Evolutionary conservation across 1,140 invertebrate species (phyloP), one percentile per base, ranked within the genome.

Genomic region (Phenacoccus solenopsis): DNA sequence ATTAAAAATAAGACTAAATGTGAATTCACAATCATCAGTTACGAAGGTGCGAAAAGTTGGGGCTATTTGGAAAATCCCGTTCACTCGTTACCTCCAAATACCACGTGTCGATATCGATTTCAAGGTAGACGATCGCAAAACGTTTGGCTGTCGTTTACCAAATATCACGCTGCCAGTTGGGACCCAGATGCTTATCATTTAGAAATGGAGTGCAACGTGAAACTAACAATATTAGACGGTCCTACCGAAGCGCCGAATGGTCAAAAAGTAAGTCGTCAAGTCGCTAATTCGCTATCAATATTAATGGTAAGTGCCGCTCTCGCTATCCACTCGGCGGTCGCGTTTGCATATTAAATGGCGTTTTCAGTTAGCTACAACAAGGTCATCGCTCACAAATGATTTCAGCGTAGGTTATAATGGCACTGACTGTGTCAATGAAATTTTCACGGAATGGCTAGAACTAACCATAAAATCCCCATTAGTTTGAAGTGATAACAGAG

Each of bases 101-200:
- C 81, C 9, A 81, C 80, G 13, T 83, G 82, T 72, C 80, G 82
- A 21, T 86, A 85, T 74, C 80, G 82, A 69, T 84, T 86, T 69
- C 81, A 86, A 78, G 89, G 88, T 16, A 85, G 86, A 57, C 79
- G 83, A 16, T 85, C 87, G 71, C 89, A 91, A 78, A 86, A 89
- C 64, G 87, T 93, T 20, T 93, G 90, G 90, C 83, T 91, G 70
- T 89, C 89, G 1, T 91, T 93, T 74, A 84, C 90, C 75, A 90
- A 90, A 77, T 91, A 90, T 75, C 87, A 90, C 77, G 85, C 87
- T 1, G 84, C 85, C 3, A 84, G 81, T 24, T 70, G 27, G n/a
- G 70, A 72, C n/a, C 79, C 81, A 0, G 82, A 84, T 0, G 84
- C 83, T 12, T 86, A 86, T 72, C 87, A 88, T 72, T 80, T 83